Evolutionary conservation across 1,140 invertebrate species (phyloP).

Genomic region (Hylaeus anthracinus): DNA sequence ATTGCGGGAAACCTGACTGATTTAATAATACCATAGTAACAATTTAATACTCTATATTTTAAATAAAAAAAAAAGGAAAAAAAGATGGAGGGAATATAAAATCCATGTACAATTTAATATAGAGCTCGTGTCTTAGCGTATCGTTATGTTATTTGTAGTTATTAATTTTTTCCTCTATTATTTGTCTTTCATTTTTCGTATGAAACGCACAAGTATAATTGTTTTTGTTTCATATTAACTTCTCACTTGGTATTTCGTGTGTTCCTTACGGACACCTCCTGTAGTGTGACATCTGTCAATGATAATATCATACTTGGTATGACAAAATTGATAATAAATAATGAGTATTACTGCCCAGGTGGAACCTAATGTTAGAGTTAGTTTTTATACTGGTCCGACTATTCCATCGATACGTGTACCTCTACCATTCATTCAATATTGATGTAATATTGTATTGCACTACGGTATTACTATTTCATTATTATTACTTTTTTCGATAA

Average conservation of each 20-base stretch:
- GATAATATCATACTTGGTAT: constrained; percentile 13
- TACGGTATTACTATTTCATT: constrained; percentile 27
- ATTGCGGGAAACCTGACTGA: constrained; percentile 25
- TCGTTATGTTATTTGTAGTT: constrained; percentile 2
- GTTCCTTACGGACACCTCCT: constrained; percentile 12
- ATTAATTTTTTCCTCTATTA: constrained; percentile 17
- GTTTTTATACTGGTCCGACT: constrained; percentile 29
- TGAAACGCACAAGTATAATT: constrained; percentile 23
- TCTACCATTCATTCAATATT: constrained; percentile 15
- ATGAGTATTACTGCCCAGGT: constrained; percentile 41
- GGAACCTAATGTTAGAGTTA: constrained; percentile 39
- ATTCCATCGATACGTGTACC: constrained; percentile 5
- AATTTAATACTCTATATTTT: constrained; percentile 28
- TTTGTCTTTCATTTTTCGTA: constrained; percentile 50
- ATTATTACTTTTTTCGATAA: background rate
- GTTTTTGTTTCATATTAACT: constrained; percentile 8
- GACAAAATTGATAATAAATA: constrained; percentile 27
- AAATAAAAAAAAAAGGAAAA: constrained; percentile 1
- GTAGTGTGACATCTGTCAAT: constrained; percentile 25
- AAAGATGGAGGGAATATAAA: background rate
- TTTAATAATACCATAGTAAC: constrained; percentile 25
- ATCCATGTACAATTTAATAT: constrained; percentile 59
- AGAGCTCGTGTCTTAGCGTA: constrained; percentile 55
- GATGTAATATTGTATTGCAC: constrained; percentile 13
- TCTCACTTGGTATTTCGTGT: background rate